Evolutionary conservation across 2,888 invertebrate genomes (phyloP), one percentile per base, ranked within the genome.

Genomic region (Fragum sueziense): DNA sequence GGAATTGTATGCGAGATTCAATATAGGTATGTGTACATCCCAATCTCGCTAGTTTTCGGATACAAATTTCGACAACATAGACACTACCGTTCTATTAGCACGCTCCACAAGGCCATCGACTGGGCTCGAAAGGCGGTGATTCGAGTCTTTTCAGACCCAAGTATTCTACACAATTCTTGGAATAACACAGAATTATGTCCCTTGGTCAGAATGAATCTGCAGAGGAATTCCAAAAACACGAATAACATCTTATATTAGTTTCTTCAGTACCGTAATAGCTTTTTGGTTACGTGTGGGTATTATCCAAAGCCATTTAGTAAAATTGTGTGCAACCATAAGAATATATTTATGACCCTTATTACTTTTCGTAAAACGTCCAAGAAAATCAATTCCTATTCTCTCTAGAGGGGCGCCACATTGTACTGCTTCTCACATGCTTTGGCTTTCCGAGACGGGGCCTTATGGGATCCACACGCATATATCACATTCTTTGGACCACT

Each of bases 341-440:
- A 62, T 62, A 22, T 62, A 62, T 37, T 62, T 62, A n/a, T 62
- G 17, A 2, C 62, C 62, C 14, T 37, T 62, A 34, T 62, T 33
- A 62, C 62, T 62, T n/a, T 34, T 14, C 33, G 62, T 14, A 33
- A 62, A 33, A 9, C 33, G 62, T 14, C 62, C 34, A 31, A 62
- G 31, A 62, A 62, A 14, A n/a, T 62, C 62, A 33, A 62, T 62
- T 62, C 62, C 62, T 14, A 62, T 33, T 62, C 62, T 33, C 57
- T 77, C 85, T 59, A 75, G 52, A 3, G 77, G 81, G 17, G 70
- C 78, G 34, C 78, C 81, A 79, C 76, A 41, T 27, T 57, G 54
- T 79, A 83, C 41, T 74, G 68, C 51, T 73, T 69, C 67, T 78
- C 47, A 14, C 29, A 14, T 4, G 78, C 74, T 47, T 68, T 77